Conservation (phyloP, 2,888 invertebrate genomes). For the Drosophila lutescens region DNA sequence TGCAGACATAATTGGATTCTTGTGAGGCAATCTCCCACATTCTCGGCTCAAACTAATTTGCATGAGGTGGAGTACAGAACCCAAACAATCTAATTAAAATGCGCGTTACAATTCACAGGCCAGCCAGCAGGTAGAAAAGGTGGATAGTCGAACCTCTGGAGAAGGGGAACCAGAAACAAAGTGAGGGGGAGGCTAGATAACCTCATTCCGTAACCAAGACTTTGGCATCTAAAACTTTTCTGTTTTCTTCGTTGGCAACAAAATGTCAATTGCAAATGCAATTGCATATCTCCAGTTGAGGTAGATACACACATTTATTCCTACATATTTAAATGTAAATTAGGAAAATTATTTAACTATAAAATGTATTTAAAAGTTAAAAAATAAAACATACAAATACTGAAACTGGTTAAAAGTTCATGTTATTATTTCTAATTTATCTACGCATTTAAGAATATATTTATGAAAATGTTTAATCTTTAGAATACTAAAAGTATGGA, state of each 20-base stretch:
- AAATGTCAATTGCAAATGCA: constrained; percentile 38
- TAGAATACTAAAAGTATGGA: too few relatives aligned
- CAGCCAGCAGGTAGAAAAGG: constrained; percentile 17
- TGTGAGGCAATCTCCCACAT: constrained; percentile 25
- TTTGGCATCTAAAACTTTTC: constrained; percentile 61
- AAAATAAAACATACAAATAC: too few relatives aligned
- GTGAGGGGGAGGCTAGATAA: neutral
- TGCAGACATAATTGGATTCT: constrained; percentile 30
- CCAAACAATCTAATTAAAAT: constrained; percentile 66
- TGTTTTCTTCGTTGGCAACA: constrained; percentile 26
- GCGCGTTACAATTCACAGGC: constrained; percentile 68
- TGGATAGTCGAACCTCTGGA: neutral
- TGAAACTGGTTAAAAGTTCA: too few relatives aligned
- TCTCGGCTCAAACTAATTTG: constrained; percentile 27
- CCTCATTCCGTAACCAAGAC: constrained; percentile 53
- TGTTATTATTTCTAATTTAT: too few relatives aligned
- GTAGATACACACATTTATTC: neutral
- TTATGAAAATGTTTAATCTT: too few relatives aligned
- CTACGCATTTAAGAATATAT: too few relatives aligned
- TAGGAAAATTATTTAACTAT: too few relatives aligned
- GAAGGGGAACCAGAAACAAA: neutral
- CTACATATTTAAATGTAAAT: constrained; percentile 3
- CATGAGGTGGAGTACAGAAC: constrained; percentile 30
- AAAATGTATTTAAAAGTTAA: too few relatives aligned
- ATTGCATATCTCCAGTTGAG: constrained; percentile 28